Evolutionary conservation across 2,888 invertebrate species (phyloP).

Genomic region (Maniola hyperantus): DNA sequence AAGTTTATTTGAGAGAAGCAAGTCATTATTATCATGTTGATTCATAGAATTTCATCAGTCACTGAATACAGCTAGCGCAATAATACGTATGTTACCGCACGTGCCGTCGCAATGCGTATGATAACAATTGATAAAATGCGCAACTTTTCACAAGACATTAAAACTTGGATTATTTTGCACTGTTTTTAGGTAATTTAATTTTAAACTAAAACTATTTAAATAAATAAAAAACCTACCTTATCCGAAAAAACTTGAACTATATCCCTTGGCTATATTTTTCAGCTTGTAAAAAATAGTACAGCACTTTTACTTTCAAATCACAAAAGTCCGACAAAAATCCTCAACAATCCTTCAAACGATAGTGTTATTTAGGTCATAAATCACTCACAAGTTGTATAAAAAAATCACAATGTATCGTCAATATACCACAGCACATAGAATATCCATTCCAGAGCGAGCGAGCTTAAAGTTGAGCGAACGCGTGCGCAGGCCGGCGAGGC

Average conservation of each 20-base stretch:
- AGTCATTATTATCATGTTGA: neutral
- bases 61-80: neutral
- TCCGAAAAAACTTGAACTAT: constrained; percentile 46
- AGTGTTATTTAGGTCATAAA: constrained; percentile 55
- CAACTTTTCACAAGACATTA: neutral
- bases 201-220: constrained; percentile 21
- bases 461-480: constrained; percentile 75
- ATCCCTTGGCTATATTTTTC: constrained; percentile 46
- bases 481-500: constrained; percentile 77
- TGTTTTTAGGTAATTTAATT: constrained; percentile 9
- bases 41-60: neutral
- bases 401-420: constrained; percentile 58
- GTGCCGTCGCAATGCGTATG: neutral
- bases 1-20: neutral
- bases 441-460: constrained; percentile 73
- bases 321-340: constrained; percentile 39
- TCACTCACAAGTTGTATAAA: constrained; percentile 59
- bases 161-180: neutral
- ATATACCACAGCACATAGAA: constrained; percentile 61
- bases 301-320: constrained; percentile 32
- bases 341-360: constrained; percentile 28
- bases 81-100: neutral
- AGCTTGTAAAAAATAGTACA: constrained; percentile 39
- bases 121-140: neutral
- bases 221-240: constrained; percentile 50